These are phyloP conservation scores for Agonum fuliginosum DNA, from an alignment of 2,888 invertebrate genomes.

Conservation along the genomic window DNA sequence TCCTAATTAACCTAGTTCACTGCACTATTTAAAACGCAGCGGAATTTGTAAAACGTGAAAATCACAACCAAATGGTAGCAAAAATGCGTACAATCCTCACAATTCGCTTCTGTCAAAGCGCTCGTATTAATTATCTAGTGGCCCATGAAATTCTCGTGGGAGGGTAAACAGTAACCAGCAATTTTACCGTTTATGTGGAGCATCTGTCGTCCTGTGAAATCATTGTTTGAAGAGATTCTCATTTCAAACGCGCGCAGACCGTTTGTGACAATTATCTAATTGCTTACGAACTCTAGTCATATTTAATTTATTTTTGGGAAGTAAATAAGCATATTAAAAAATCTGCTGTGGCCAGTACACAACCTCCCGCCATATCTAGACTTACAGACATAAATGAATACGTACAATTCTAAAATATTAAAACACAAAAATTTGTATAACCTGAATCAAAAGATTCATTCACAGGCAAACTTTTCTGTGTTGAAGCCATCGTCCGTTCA, in stretches of 20 bases:
- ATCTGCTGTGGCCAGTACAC: too few relatives aligned
- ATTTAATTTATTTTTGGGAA: too few relatives aligned
- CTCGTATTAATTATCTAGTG: slow-evolving; percentile 18
- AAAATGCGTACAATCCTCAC: slow-evolving; percentile 1
- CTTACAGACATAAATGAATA: too few relatives aligned
- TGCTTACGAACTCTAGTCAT: too few relatives aligned
- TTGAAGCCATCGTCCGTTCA: too few relatives aligned
- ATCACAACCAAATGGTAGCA: not conserved
- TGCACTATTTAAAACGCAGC: not conserved
- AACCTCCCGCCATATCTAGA: too few relatives aligned
- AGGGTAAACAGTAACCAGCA: not conserved
- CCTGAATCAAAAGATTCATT: too few relatives aligned
- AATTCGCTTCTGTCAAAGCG: slow-evolving; percentile 17
- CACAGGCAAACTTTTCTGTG: too few relatives aligned
- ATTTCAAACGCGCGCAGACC: not conserved
- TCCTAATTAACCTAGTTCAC: slow-evolving; percentile 8
- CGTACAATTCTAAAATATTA: too few relatives aligned
- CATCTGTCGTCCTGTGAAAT: slow-evolving; percentile 4
- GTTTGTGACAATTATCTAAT: slow-evolving; percentile 15
- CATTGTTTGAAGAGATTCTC: slow-evolving; percentile 20
- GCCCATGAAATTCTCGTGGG: slow-evolving; percentile 12
- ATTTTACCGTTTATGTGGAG: slow-evolving; percentile 5
- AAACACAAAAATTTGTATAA: too few relatives aligned
- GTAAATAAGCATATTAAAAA: too few relatives aligned
- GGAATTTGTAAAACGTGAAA: not conserved